Evolutionary conservation across 2,113 vertebrate genomes (phyloP).

Genomic region (Otus sunia): DNA sequence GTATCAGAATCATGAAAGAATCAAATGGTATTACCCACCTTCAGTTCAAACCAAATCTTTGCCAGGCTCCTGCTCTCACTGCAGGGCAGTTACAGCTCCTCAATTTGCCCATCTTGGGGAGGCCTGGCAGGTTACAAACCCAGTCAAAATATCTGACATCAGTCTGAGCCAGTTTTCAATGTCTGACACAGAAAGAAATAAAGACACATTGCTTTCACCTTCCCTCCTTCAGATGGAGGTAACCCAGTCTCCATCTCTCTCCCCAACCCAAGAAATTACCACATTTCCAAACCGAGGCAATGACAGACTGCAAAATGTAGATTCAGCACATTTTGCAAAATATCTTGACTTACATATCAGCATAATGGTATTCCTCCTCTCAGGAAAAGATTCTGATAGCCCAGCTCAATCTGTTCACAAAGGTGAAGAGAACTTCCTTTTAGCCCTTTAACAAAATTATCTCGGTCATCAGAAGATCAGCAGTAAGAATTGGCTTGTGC

Average conservation of each 20-base stretch:
- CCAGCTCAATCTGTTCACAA: constrained; percentile 20
- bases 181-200: not conserved
- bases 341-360: not conserved
- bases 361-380: constrained; percentile 26
- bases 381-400: not conserved
- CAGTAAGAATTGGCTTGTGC: not conserved
- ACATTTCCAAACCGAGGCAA: not conserved
- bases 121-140: not conserved
- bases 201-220: not conserved
- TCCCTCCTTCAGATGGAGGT: not conserved
- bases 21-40: not conserved
- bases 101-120: accelerated
- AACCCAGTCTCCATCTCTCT: not conserved
- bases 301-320: not conserved
- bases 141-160: not conserved
- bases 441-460: constrained; percentile 40
- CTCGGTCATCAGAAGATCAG: not conserved
- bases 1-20: not conserved
- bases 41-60: not conserved
- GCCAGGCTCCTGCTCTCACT: not conserved
- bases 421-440: constrained; percentile 39
- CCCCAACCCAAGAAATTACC: not conserved
- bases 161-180: not conserved
- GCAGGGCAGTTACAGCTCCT: not conserved
- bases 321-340: constrained; percentile 2